Base-by-base conservation (phyloP, 2,797 vertebrate genomes). In the Syncerus caffer region DNA sequence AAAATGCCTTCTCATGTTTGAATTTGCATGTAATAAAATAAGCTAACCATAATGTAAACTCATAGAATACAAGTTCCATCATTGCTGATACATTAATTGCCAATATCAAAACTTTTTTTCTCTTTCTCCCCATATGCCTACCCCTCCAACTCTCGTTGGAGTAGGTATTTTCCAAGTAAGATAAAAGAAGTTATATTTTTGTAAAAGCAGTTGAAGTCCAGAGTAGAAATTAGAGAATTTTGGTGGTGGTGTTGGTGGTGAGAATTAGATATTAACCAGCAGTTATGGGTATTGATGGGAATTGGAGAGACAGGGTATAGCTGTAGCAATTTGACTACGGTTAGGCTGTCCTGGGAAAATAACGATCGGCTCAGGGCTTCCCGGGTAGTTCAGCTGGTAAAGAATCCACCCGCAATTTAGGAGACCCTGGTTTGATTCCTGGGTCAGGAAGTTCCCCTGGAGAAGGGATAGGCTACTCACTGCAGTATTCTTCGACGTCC, bases 401-500 rank as follows among this genome's bases (percentile, higher is more conserved):
- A 67, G 64, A 67, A 67, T 34, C n/a, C n/a, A 67, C 64, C 17
- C 67, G n/a, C n/a, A 67, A 38, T 71, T 2, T 17, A 34, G n/a
- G n/a, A 71, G 19, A 71, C 17, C 17, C n/a, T 67, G 10, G 17
- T 67, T 67, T 0, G 9, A 67, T 67, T 67, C 64, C 64, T 34
- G 17, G n/a, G 64, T 67, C 8, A 67, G n/a, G n/a, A 67, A 67
- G 64, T 11, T 34, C 64, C 17, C 31, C n/a, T 67, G n/a, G n/a
- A 67, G 64, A 21, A 38, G n/a, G 64, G 19, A 71, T 71, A 71
- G 64, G 64, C n/a, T 38, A 38, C 34, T 71, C n/a, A 38, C 19
- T 23, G n/a, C 19, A 71, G 2, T 71, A 38, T 71, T 71, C 19
- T 71, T 23, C 0, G 0, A 71, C 0, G 1, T 21, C 21, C 19